Evolutionary conservation across 2,888 invertebrate genomes (phyloP).

Genomic region (Zelleria hepariella): DNA sequence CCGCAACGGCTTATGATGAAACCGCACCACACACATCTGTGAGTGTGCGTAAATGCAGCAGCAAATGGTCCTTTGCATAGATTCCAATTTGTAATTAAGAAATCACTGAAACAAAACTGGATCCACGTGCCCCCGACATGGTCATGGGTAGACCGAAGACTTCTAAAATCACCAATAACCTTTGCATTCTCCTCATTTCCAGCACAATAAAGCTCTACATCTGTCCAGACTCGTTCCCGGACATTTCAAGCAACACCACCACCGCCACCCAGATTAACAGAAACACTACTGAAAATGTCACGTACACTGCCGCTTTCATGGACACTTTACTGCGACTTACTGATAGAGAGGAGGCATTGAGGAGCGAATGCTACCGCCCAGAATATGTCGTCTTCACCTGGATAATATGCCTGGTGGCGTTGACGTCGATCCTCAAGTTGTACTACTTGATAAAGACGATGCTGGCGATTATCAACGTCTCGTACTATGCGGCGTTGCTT

Average conservation of each 20-base stretch:
- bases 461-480: constrained; percentile 82
- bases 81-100: too few species aligned
- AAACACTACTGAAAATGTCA: neutral
- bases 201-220: constrained; percentile 55
- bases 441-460: constrained; percentile 89
- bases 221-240: constrained; percentile 33
- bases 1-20: neutral
- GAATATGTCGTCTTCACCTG: constrained; percentile 96
- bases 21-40: too few species aligned
- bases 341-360: constrained; percentile 6
- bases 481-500: constrained; percentile 81
- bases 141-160: too few species aligned
- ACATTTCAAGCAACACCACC: neutral
- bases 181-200: too few species aligned
- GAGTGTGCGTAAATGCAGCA: too few species aligned
- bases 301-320: neutral
- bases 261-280: constrained; percentile 7
- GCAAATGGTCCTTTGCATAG: too few species aligned
- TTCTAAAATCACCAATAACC: too few species aligned
- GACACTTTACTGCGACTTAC: neutral
- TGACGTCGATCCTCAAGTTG: constrained; percentile 92
- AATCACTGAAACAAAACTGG: too few species aligned
- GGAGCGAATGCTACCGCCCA: constrained; percentile 74
- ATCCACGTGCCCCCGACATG: too few species aligned
- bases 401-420: constrained; percentile 91